Percentiles rank a stretch among this genome's conserved stretches.
These are phyloP conservation scores for Cyclina sinensis DNA, from an alignment of 1,140 invertebrate species.

Conservation along the genomic window DNA sequence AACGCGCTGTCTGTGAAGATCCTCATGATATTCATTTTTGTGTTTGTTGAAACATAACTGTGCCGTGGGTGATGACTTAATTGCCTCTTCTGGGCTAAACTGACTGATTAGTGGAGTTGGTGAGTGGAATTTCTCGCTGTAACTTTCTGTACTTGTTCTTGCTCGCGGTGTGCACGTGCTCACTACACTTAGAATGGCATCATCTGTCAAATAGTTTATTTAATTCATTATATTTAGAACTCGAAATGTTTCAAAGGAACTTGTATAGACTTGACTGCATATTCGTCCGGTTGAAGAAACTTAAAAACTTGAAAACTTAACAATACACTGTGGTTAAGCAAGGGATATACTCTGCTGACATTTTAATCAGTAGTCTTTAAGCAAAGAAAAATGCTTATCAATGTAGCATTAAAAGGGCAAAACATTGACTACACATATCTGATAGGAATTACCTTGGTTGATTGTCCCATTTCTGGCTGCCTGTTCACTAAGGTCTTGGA, in stretches of 20 bases:
- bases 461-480: constrained; percentile 46
- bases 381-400: no score
- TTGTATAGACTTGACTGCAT: no score
- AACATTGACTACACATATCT: background rate
- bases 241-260: no score
- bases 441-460: background rate
- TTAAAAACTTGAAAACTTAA: no score
- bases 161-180: constrained; percentile 60
- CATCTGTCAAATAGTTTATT: constrained; percentile 16
- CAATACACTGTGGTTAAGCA: no score
- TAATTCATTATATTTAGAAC: no score
- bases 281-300: no score
- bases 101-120: constrained; percentile 56
- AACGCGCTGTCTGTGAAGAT: constrained; percentile 59
- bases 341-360: no score
- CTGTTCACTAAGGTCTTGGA: constrained; percentile 67
- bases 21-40: constrained; percentile 58
- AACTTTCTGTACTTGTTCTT: constrained; percentile 24
- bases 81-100: constrained; percentile 52
- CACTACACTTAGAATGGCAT: constrained; percentile 55
- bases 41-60: constrained; percentile 46
- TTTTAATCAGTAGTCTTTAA: no score
- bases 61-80: constrained; percentile 32
- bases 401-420: no score
- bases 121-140: constrained; percentile 49